Conservation (phyloP, 2,888 invertebrate species). For the Scaptomyza reducta region DNA sequence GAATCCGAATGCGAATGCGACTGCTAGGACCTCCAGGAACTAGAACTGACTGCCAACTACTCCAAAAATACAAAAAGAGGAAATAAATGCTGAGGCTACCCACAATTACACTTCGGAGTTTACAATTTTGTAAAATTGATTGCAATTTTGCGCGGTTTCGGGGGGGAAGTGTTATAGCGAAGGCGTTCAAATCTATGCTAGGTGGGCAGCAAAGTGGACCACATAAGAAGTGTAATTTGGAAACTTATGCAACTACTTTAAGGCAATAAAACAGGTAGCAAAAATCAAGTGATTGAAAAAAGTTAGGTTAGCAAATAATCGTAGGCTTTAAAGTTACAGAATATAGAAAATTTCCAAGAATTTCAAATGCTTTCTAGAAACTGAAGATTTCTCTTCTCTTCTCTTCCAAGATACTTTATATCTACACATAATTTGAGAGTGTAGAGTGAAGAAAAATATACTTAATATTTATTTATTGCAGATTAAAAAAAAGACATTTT, state of each 20-base stretch:
- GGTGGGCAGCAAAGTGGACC: slow-evolving; percentile 13
- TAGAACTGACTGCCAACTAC: background rate
- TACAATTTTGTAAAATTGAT: slow-evolving; percentile 8
- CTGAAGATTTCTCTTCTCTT: too few species aligned
- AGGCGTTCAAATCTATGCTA: slow-evolving; percentile 47
- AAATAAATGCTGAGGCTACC: background rate
- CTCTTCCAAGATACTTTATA: too few species aligned
- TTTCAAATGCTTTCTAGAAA: too few species aligned
- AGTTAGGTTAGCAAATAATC: too few species aligned
- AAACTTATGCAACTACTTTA: background rate
- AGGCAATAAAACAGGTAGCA: background rate
- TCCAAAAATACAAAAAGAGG: slow-evolving; percentile 1
- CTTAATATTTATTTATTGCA: too few species aligned
- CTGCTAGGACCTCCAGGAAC: slow-evolving; percentile 12
- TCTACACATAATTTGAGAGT: too few species aligned
- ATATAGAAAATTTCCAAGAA: too few species aligned
- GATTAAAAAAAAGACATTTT: too few species aligned
- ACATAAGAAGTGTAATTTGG: background rate
- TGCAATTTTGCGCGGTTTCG: slow-evolving; percentile 3
- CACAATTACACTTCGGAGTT: slow-evolving; percentile 27
- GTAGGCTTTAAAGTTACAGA: too few species aligned
- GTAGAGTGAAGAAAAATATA: too few species aligned
- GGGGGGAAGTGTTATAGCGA: slow-evolving; percentile 27
- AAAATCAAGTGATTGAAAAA: background rate
- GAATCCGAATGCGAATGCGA: slow-evolving; percentile 14